Evolutionary conservation across 2,797 vertebrate species (phyloP), one percentile per base, ranked within the genome.

Genomic region (Cynopterus sphinx): DNA sequence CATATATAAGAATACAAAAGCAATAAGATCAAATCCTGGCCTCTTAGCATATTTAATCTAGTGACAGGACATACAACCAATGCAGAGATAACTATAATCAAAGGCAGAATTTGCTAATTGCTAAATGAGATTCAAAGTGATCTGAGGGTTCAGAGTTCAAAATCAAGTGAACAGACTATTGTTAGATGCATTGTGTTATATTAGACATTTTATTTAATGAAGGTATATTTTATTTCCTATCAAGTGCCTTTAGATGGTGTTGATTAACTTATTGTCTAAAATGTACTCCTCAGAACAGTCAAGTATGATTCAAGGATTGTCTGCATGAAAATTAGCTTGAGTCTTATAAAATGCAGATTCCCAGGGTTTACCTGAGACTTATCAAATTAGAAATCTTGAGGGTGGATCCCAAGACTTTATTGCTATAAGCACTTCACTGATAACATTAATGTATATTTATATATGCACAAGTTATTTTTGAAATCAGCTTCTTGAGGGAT

Each of bases 141-240:
- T n/a, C 21, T 28, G 49, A 87, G 33, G 24, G 24, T 88, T 94
- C 31, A 85, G 74, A 75, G 16, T 22, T 81, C 78, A 36, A 90
- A 82, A 70, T 87, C 33, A 93, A 82, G 24, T 36, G 16, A 78
- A 68, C 9, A 77, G 53, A 87, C 31, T 87, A 46, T 73, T 86
- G 31, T 89, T 61, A 67, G 43, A 77, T 82, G 22, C 49, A 59
- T 65, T 88, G 26, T 68, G 16, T 91, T 93, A 22, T 73, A 24
- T 43, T 91, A 61, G 61, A 19, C 53, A 77, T 93, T 95, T 94
- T 95, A 71, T 88, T 97, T 78, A 41, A 83, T 61, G 33, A 67
- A 82, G 36, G 53, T 91, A 31, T 88, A 59, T 94, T 93, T 90
- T 88, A 46, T 86, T 96, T 84, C 57, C 67, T 79, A 55, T 6